Evolutionary conservation across 2,888 invertebrate genomes (phyloP).

Genomic region (Octonoba sinensis): DNA sequence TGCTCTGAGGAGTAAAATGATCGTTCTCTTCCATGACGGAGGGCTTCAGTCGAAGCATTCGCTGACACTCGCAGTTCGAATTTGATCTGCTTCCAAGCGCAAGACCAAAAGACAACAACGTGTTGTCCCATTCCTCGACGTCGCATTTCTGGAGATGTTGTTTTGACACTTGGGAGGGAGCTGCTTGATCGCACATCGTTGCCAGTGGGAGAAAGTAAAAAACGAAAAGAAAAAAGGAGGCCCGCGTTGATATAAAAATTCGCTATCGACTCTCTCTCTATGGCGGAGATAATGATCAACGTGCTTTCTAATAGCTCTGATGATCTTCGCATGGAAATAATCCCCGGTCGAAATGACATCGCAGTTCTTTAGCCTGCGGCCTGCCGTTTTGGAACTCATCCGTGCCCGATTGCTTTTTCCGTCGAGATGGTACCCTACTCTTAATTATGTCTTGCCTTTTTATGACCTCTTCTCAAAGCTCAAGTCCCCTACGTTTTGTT

Average conservation of each 20-base stretch:
- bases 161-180: constrained; percentile 6
- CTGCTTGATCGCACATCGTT: no score
- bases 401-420: constrained; percentile 38
- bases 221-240: no score
- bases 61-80: no score
- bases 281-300: constrained; percentile 22
- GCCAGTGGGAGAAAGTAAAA: no score
- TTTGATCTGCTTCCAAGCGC: no score
- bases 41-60: no score
- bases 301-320: constrained; percentile 29
- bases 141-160: not conserved
- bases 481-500: no score
- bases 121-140: no score
- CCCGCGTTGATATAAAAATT: not conserved
- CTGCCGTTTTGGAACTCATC: constrained; percentile 38
- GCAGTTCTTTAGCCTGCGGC: constrained; percentile 13
- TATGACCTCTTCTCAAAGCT: constrained; percentile 20
- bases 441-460: constrained; percentile 39
- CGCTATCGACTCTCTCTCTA: constrained; percentile 12
- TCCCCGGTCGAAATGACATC: constrained; percentile 26
- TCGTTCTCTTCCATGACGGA: no score
- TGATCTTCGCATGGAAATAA: constrained; percentile 43
- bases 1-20: no score
- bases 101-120: no score
- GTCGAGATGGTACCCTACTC: constrained; percentile 13